Evolutionary conservation across 2,113 vertebrate species (phyloP), one percentile per base, ranked within the genome.

Genomic region (Pangasianodon hypophthalmus): DNA sequence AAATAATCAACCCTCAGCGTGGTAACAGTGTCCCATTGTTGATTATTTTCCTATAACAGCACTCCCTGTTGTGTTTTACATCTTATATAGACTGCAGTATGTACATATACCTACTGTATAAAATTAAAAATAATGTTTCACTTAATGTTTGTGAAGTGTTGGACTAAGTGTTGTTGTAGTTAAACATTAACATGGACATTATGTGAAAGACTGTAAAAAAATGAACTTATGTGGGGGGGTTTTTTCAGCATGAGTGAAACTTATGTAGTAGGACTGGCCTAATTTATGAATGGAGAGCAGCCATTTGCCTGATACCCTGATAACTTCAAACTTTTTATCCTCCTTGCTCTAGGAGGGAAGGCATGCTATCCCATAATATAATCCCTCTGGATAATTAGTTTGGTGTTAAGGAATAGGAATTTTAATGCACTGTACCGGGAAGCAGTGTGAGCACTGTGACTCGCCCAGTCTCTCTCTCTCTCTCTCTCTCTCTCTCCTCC

Each of bases 401-500:
- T 81, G n/a, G n/a, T 10, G 21, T 82, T 21, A 82, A 82, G 29
- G 8, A 82, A 56, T 19, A 9, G 52, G 16, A 4, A 19, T 56
- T 82, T 32, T 0, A 56, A 29, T 44, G 56, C 37, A 46, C 13
- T 85, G 19, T 18, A 86, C n/a, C 64, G 56, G 46, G 13, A 54
- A 73, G 37, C 37, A 37, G 37, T 56, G 71, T 79, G 24, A 58
- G 11, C 85, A 75, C 32, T 54, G 48, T 11, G 64, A 87, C 73
- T 80, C 29, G 48, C 85, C n/a, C 50, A 18, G 71, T 84, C 16
- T 85, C 44, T 52, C 64, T 37, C 64, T 81, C 50, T 64, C 71
- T 80, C 48, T 88, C 37, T 87, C 37, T 8, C 29, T 85, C 69
- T 52, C 71, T 81, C 32, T 52, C 58, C 81, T 71, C 91, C n/a